These are phyloP conservation scores for Maccullochella peelii DNA, from an alignment of 2,113 vertebrate species.

Conservation along the genomic window DNA sequence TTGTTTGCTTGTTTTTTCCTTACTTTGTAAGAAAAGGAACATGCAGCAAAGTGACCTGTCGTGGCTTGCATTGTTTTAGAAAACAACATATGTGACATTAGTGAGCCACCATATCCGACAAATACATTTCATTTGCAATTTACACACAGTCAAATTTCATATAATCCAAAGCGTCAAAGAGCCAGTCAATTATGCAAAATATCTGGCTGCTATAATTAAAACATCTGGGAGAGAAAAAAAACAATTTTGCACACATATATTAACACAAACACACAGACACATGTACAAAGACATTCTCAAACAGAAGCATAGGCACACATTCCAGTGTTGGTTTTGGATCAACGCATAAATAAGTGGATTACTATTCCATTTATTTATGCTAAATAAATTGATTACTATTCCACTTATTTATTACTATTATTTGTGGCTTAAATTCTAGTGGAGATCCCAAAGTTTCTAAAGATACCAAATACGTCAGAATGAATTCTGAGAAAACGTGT, in stretches of 20 bases:
- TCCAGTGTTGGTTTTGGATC: conserved; percentile 16
- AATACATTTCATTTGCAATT: background rate
- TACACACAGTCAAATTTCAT: background rate
- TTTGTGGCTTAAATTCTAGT: background rate
- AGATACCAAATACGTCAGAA: background rate
- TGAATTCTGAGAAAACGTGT: background rate
- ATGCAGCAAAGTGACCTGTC: background rate
- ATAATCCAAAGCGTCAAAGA: conserved; percentile 11
- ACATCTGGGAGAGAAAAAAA: background rate
- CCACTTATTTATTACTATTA: too few species aligned
- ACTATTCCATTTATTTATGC: too few species aligned
- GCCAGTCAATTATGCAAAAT: conserved; percentile 11
- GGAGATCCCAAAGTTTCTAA: background rate
- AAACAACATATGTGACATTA: background rate
- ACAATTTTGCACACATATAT: background rate
- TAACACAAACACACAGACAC: background rate
- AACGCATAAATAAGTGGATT: conserved; percentile 20
- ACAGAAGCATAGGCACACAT: background rate
- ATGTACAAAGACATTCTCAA: background rate
- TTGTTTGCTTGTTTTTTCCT: background rate
- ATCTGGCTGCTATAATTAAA: conserved; percentile 30
- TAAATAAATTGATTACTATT: conserved; percentile 25
- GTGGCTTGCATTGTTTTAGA: background rate
- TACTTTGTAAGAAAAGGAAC: background rate
- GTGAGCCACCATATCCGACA: background rate